Percentiles rank a stretch among this genome's conserved stretches.
These are phyloP conservation scores for Philopedon plagiatum DNA, from an alignment of 2,888 invertebrate species.

Conservation along the genomic window DNA sequence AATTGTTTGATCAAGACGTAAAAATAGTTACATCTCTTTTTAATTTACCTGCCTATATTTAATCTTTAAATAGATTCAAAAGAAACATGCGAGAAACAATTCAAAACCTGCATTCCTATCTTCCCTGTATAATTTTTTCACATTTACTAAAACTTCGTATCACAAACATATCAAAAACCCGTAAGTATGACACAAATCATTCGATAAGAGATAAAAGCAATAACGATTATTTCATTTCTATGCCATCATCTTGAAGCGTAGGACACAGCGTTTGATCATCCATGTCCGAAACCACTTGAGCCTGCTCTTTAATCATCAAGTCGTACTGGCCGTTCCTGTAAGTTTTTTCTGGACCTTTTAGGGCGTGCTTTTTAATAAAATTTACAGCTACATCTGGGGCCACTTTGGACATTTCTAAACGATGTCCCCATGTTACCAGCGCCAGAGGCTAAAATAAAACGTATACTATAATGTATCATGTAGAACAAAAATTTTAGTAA, in stretches of 20 bases:
- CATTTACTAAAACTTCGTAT: too few species aligned
- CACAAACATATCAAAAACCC: too few species aligned
- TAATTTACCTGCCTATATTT: too few species aligned
- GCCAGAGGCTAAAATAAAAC: constrained; percentile 78
- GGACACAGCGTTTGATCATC: constrained; percentile 70
- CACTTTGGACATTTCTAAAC: constrained; percentile 79
- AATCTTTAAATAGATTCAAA: too few species aligned
- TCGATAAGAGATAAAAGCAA: neutral
- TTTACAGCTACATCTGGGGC: constrained; percentile 71
- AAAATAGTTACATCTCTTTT: too few species aligned
- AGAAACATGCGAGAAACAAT: too few species aligned
- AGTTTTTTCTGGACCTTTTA: constrained; percentile 73
- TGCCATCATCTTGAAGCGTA: constrained; percentile 40
- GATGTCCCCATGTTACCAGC: constrained; percentile 82
- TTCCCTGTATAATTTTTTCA: too few species aligned
- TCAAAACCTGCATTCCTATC: too few species aligned
- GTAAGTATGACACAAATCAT: too few species aligned
- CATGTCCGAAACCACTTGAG: constrained; percentile 68
- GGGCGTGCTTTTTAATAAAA: constrained; percentile 77
- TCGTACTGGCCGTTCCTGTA: constrained; percentile 73
- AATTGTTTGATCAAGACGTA: too few species aligned
- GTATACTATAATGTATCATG: too few species aligned
- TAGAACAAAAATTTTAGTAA: too few species aligned
- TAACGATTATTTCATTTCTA: constrained; percentile 49
- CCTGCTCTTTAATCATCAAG: constrained; percentile 66